These are phyloP conservation scores for Eulemur albifrons DNA, from an alignment of 2,797 vertebrate species.

Conservation along the genomic window DNA sequence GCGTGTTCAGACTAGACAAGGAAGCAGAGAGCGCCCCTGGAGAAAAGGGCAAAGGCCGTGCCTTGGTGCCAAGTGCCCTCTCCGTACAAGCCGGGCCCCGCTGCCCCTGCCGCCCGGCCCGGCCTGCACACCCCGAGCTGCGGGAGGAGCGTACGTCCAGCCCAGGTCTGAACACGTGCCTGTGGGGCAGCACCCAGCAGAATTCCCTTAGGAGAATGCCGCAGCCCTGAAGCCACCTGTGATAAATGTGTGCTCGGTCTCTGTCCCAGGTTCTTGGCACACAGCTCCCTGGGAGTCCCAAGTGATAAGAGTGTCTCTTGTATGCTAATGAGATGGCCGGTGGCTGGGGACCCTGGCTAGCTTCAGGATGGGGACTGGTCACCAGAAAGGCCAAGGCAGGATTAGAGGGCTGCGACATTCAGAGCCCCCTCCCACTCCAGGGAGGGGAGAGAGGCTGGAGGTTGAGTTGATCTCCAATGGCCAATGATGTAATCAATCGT, in stretches of 20 bases:
- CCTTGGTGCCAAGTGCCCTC: fast-evolving
- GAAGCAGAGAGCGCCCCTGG: background rate
- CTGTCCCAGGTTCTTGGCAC: background rate
- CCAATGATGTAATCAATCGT: background rate
- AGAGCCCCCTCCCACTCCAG: too few species aligned
- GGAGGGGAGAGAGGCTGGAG: background rate
- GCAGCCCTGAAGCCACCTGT: background rate
- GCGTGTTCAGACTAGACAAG: background rate
- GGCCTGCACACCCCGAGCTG: fast-evolving
- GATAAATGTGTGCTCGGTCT: too few species aligned
- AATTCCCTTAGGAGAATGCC: background rate
- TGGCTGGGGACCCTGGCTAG: too few species aligned
- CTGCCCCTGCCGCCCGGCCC: background rate
- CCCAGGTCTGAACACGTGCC: background rate
- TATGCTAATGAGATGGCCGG: background rate
- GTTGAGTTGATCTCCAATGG: background rate
- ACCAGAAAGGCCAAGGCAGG: background rate
- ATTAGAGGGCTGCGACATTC: too few species aligned
- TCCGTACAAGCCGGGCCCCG: fast-evolving
- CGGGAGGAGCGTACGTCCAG: background rate
- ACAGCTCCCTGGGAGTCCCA: background rate
- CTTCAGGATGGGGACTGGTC: background rate
- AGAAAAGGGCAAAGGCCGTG: fast-evolving
- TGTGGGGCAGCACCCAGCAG: background rate
- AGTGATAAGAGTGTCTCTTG: background rate